phyloP scores from a whole-genome alignment of 1,140 invertebrate genomes.

The Formica selysi region DNA sequence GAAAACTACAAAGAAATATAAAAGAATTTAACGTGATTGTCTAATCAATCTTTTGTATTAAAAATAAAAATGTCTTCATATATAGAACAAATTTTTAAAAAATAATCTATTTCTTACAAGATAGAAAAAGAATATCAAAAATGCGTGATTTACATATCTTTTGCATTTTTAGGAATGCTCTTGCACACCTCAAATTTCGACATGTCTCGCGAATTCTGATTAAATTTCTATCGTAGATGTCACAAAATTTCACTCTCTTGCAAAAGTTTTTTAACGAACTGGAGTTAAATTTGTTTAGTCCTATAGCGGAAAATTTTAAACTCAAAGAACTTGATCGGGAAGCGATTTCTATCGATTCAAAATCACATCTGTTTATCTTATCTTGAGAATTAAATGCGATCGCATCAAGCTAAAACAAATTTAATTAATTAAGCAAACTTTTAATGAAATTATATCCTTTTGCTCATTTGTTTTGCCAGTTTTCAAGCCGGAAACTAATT shows the following conservation, averaged over 20 bases:
- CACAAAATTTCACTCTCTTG: slow-evolving; percentile 16
- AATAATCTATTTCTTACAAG: neutral
- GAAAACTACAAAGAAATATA: neutral
- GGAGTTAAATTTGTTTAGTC: neutral
- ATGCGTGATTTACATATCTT: slow-evolving; percentile 49
- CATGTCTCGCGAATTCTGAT: slow-evolving; percentile 19
- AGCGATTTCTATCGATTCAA: neutral
- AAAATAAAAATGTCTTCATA: neutral
- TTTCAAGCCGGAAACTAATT: neutral
- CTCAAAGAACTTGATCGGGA: neutral
- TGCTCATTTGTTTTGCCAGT: neutral
- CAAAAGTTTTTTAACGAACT: slow-evolving; percentile 18
- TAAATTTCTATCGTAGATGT: slow-evolving; percentile 42
- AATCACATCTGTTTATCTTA: neutral
- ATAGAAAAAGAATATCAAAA: slow-evolving; percentile 30
- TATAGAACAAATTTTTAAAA: neutral
- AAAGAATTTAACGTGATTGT: neutral
- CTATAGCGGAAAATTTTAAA: slow-evolving; percentile 20
- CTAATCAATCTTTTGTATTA: neutral
- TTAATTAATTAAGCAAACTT: neutral
- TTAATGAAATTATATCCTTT: neutral
- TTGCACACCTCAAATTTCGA: slow-evolving; percentile 24
- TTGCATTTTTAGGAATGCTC: slow-evolving; percentile 53
- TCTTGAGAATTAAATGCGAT: slow-evolving; percentile 10
- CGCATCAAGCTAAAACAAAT: neutral